These are phyloP conservation scores for Hemicrepidius hirtus DNA, from an alignment of 2,888 invertebrate genomes.

Conservation along the genomic window DNA sequence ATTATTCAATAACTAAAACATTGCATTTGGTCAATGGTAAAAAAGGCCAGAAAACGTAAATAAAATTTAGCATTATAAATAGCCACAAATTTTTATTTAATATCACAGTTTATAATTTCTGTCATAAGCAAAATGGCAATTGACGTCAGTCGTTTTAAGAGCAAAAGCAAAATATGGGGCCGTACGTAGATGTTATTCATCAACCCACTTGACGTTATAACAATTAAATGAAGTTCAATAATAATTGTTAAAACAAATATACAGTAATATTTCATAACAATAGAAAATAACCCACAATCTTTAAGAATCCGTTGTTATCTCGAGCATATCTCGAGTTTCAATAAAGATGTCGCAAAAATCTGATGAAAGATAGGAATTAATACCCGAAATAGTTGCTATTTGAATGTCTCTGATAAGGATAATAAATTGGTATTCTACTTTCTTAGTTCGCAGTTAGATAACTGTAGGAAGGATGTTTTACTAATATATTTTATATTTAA, in stretches of 20 bases:
- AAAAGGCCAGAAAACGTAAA: neutral
- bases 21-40: neutral
- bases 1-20: no score
- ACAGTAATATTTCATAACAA: neutral
- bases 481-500: neutral
- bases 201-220: neutral
- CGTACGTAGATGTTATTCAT: constrained; percentile 4
- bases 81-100: constrained; percentile 35
- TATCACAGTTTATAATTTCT: constrained; percentile 26
- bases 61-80: constrained; percentile 16
- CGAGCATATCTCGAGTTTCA: neutral
- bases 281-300: neutral
- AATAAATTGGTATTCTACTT: neutral
- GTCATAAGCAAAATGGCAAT: constrained; percentile 6
- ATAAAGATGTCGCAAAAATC: neutral
- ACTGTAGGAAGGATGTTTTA: neutral
- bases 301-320: neutral
- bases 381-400: constrained; percentile 5
- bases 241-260: neutral
- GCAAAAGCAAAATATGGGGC: neutral
- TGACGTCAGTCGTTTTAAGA: constrained; percentile 20
- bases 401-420: neutral
- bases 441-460: neutral
- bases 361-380: neutral
- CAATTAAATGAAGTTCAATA: constrained; percentile 8